These are phyloP conservation scores for Pristionchus fissidentatus DNA, from an alignment of 2,888 invertebrate species.

Conservation along the genomic window DNA sequence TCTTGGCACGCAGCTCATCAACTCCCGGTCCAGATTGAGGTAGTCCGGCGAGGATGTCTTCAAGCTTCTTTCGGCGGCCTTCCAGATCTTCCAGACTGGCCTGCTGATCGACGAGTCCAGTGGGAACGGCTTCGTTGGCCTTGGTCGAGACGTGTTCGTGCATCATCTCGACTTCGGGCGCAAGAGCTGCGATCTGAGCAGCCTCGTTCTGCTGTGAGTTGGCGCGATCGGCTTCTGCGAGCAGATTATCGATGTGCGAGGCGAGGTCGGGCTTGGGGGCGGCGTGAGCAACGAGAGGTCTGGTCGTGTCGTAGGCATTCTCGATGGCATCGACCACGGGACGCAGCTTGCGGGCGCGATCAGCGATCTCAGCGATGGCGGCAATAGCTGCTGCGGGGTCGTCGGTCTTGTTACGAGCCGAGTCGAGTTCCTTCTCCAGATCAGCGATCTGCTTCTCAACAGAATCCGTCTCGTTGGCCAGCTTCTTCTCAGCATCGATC, in stretches of 20 bases:
- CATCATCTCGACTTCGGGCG: conserved; percentile 57
- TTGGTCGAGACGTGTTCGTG: conserved; percentile 49
- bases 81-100: conserved; percentile 58
- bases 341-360: conserved; percentile 22
- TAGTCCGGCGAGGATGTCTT: conserved; percentile 54
- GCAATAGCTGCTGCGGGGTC: conserved; percentile 12
- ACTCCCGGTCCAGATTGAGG: conserved; percentile 48
- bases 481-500: conserved; percentile 34
- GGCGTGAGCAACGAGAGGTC: neutral
- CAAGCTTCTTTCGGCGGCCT: conserved; percentile 55
- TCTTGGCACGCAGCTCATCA: conserved; percentile 59
- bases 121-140: conserved; percentile 50
- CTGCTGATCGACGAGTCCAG: conserved; percentile 58
- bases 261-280: conserved; percentile 2
- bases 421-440: conserved; percentile 7
- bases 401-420: neutral
- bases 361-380: conserved; percentile 20
- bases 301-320: neutral
- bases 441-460: conserved; percentile 52
- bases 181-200: conserved; percentile 54
- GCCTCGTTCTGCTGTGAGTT: conserved; percentile 51
- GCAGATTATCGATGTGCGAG: conserved; percentile 39
- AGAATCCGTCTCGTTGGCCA: conserved; percentile 53
- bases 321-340: conserved; percentile 23
- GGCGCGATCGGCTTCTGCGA: conserved; percentile 20